Evolutionary conservation across 2,797 vertebrate species (phyloP).

Genomic region (Ptychadena robeensis): DNA sequence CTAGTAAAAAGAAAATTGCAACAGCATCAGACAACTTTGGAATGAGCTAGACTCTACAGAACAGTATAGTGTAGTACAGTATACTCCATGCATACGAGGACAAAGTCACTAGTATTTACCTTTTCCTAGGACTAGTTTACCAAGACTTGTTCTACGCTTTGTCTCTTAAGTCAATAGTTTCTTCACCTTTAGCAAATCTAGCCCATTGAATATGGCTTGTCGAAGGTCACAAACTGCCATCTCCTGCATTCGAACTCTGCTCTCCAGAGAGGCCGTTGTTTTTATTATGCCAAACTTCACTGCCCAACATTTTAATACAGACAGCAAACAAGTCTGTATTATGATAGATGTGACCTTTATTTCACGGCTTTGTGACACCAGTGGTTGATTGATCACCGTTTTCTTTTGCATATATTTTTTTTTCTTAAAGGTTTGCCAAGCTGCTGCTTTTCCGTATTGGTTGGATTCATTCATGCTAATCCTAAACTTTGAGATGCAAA

Average conservation of each 20-base stretch:
- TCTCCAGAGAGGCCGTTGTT: conserved; percentile 1
- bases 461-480: neutral
- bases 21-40: too few species aligned
- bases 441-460: neutral
- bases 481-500: neutral
- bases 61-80: too few species aligned
- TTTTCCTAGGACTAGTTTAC: too few species aligned
- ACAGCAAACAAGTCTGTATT: conserved; percentile 11
- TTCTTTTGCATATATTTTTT: conserved; percentile 7
- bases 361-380: conserved; percentile 3
- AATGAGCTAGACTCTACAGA: too few species aligned
- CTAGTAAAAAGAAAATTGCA: too few species aligned
- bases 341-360: conserved; percentile 37
- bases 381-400: conserved; percentile 20
- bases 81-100: too few species aligned
- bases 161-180: neutral
- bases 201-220: neutral
- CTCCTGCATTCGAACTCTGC: neutral
- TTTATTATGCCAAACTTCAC: conserved; percentile 5
- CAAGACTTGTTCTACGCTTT: too few species aligned
- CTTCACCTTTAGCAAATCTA: neutral
- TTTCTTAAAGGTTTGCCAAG: neutral
- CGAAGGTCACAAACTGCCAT: neutral
- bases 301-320: conserved; percentile 19
- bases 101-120: too few species aligned